Percentiles rank a stretch among this genome's conserved stretches.
Conservation (phyloP, 2,113 vertebrate species). For the human (Homo sapiens) region GRCh38 chr3:91444501-91445000, state of each 20-base stretch:
- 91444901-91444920: not conserved
- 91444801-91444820: not conserved
- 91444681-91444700: not conserved
- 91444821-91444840: not conserved
- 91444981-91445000: not conserved
- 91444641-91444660: not conserved
- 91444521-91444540: not conserved
- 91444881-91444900: not conserved
- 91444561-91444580: constrained; percentile 13
- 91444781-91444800: not conserved
- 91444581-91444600: not conserved
- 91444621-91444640: not conserved
- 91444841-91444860: not conserved
- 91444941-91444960: not conserved
- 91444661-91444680: not conserved
- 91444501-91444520: not conserved
- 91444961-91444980: not conserved
- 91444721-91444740: not conserved
- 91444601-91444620: constrained; percentile 8
- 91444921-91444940: constrained; percentile 15
- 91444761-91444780: not conserved
- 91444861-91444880: not conserved
- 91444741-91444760: not conserved
- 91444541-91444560: constrained; percentile 18
- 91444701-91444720: not conserved